Conservation (phyloP, 1,140 invertebrate species). For the Drosophila triauraria region DNA sequence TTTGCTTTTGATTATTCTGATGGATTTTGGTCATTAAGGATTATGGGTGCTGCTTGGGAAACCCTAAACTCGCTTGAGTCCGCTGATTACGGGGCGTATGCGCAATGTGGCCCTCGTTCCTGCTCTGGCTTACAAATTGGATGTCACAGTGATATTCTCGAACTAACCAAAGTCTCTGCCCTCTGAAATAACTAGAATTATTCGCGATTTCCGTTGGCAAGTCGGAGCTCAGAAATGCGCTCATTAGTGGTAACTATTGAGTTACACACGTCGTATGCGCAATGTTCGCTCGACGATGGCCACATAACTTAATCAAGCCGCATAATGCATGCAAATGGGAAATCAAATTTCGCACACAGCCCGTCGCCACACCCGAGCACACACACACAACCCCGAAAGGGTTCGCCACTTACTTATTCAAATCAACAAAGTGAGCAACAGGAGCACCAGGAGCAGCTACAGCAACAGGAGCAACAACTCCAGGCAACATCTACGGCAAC, state of each 20-base stretch:
- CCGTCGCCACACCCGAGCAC: neutral
- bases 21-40: constrained; percentile 72
- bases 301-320: constrained; percentile 39
- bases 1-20: constrained; percentile 72
- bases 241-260: constrained; percentile 22
- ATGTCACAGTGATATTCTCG: neutral
- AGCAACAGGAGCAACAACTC: constrained; percentile 4
- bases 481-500: constrained; percentile 27
- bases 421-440: constrained; percentile 54
- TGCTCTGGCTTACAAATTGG: neutral
- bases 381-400: constrained; percentile 5
- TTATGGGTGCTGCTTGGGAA: constrained; percentile 45
- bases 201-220: neutral
- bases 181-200: neutral
- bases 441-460: constrained; percentile 9
- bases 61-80: constrained; percentile 6
- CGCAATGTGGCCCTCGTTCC: constrained; percentile 22
- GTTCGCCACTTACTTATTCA: constrained; percentile 62
- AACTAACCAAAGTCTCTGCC: neutral
- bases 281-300: neutral
- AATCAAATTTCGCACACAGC: constrained; percentile 60
- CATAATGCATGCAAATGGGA: constrained; percentile 66
- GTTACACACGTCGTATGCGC: constrained; percentile 12
- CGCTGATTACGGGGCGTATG: constrained; percentile 37
- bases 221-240: neutral